Conservation (phyloP, 2,113 vertebrate species). For the Catharus minimus region DNA sequence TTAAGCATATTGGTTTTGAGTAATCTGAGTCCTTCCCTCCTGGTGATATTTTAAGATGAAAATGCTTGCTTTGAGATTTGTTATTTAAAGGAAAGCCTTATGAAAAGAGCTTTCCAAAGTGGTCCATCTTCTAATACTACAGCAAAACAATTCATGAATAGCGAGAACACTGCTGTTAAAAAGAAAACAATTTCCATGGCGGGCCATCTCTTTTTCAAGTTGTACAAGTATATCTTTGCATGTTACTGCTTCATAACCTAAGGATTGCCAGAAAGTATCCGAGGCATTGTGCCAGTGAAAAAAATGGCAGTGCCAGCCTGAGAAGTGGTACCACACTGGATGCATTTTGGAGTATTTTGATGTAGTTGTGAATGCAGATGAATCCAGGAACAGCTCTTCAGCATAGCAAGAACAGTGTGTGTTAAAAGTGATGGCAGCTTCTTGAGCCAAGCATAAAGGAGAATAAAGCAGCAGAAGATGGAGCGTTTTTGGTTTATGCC, state of each 20-base stretch:
- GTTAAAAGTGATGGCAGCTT: background rate
- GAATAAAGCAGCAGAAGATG: background rate
- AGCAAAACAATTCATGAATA: background rate
- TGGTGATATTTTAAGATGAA: background rate
- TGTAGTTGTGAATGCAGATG: background rate
- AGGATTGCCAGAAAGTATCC: background rate
- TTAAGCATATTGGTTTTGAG: background rate
- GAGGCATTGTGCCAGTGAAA: background rate
- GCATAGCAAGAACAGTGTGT: background rate
- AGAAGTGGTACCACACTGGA: background rate
- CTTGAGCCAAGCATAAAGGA: background rate
- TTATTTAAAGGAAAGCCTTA: background rate
- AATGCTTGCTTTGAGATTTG: background rate
- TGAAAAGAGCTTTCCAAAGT: background rate
- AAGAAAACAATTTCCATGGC: background rate
- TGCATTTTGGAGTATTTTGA: background rate
- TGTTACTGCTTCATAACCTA: background rate
- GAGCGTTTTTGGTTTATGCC: background rate
- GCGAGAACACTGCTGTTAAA: background rate
- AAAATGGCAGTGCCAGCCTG: background rate
- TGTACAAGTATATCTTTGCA: accelerated
- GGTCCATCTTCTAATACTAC: background rate
- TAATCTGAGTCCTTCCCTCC: background rate
- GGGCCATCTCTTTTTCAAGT: background rate
- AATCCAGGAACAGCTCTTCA: background rate